Base-by-base conservation (phyloP, 2,113 vertebrate genomes). In the Dolichallabes microphthalmus region DNA sequence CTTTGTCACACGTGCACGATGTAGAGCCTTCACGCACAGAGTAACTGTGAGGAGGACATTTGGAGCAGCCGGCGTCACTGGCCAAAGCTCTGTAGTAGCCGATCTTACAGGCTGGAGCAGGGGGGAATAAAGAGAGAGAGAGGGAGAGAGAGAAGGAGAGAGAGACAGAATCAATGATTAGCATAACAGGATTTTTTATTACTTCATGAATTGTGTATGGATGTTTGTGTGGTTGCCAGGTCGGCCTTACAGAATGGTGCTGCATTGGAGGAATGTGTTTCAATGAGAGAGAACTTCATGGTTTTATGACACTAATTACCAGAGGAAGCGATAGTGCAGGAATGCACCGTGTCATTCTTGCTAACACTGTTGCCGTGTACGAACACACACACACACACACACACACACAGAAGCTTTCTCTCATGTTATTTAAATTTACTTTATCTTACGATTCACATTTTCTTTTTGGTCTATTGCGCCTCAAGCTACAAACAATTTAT, bases 81-180 rank as follows among this genome's bases (percentile, higher is more conserved):
- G 95, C 95, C 83, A 96, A 93, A 22, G 96, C 95, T 91, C 96
- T 95, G 94, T 96, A 96, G 93, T 95, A 96, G 89, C 96, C 96
- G 0, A 96, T 94, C 93, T 95, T 96, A 92, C 96, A 97, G 87
- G 96, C 96, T 97, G 79, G 50, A 82, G 74, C 27, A 8, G 45
- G 45, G 45, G 7, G 45, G 39, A 85, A 68, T 45, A 53, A 85
- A 73, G 32, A 39, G 58, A 76, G 87, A 85, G 8, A 82, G 12
- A 66, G 32, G 52, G 8, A 61, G 30, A 80, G 22, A 25, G 13
- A 55, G 50, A 83, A 35, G 50, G 6, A 61, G 30, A 80, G 22
- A 25, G 13, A 55, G 50, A n/a, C n/a, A n/a, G n/a, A 83, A 35
- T 77, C 19, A 25, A 12, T 50, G 50, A 83, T 88, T 20, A 87